phyloP scores from a whole-genome alignment of 2,888 invertebrate genomes.

The Hymenopus coronatus region DNA sequence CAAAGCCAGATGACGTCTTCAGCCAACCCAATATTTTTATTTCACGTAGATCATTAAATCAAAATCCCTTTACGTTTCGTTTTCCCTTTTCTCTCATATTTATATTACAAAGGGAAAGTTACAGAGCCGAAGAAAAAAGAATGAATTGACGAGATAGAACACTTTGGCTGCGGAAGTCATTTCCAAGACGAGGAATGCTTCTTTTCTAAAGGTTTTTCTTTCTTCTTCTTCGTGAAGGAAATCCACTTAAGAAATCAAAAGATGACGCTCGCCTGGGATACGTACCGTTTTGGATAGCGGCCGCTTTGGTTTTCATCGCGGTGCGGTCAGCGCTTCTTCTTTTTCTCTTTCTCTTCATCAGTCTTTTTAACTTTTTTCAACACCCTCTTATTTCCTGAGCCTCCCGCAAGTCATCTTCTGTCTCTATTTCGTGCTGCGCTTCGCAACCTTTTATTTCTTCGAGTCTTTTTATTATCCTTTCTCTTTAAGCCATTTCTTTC shows the following conservation, averaged over 20 bases:
- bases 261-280: neutral
- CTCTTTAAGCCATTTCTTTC: neutral
- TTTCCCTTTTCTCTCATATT: neutral
- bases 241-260: slow-evolving; percentile 20
- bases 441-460: neutral
- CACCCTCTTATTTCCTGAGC: neutral
- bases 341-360: neutral
- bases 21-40: slow-evolving; percentile 3
- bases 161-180: neutral
- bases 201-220: neutral
- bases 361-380: neutral
- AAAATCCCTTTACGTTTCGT: neutral
- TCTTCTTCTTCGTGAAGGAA: neutral
- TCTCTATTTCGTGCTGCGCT: neutral
- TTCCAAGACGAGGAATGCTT: neutral
- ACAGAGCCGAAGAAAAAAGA: neutral
- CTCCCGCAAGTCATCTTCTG: neutral
- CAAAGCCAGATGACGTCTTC: neutral
- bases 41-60: slow-evolving; percentile 19
- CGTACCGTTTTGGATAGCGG: neutral
- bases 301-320: neutral
- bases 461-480: neutral
- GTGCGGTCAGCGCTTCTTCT: neutral
- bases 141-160: neutral
- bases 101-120: neutral